These are phyloP conservation scores for Eolophus roseicapilla DNA, from an alignment of 2,113 vertebrate species.

Conservation along the genomic window DNA sequence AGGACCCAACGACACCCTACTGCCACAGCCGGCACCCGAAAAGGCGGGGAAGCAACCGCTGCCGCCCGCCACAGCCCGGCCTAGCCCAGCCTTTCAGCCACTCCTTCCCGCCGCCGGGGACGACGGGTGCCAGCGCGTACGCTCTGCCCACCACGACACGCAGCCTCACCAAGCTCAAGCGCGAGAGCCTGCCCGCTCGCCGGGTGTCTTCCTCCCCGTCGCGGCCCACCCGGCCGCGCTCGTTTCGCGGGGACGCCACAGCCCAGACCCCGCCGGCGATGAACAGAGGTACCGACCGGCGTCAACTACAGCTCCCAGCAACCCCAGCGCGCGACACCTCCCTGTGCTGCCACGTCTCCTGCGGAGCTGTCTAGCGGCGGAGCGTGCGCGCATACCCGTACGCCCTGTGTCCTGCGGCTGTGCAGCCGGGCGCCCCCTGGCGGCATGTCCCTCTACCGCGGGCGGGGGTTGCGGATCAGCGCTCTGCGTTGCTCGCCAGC, in stretches of 20 bases:
- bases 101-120: background rate
- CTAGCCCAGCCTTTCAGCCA: background rate
- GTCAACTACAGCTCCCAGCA: background rate
- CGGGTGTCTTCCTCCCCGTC: too few species aligned
- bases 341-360: background rate
- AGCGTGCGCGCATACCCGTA: rapidly evolving
- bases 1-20: background rate
- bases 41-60: background rate
- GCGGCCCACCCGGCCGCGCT: too few species aligned
- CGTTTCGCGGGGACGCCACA: too few species aligned
- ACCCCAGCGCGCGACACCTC: background rate
- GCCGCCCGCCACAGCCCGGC: background rate
- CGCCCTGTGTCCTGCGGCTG: too few species aligned
- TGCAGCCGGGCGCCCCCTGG: background rate
- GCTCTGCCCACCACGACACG: background rate
- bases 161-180: background rate
- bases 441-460: too few species aligned
- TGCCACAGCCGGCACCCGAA: background rate
- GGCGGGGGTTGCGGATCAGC: rapidly evolving
- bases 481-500: rapidly evolving
- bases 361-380: too few species aligned
- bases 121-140: background rate
- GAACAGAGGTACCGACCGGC: background rate
- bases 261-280: background rate
- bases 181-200: too few species aligned